A percentile compares a stretch with the other conserved stretches of the same genome.
Conservation (phyloP, 2,888 invertebrate genomes). For the Proisotoma minuta region DNA sequence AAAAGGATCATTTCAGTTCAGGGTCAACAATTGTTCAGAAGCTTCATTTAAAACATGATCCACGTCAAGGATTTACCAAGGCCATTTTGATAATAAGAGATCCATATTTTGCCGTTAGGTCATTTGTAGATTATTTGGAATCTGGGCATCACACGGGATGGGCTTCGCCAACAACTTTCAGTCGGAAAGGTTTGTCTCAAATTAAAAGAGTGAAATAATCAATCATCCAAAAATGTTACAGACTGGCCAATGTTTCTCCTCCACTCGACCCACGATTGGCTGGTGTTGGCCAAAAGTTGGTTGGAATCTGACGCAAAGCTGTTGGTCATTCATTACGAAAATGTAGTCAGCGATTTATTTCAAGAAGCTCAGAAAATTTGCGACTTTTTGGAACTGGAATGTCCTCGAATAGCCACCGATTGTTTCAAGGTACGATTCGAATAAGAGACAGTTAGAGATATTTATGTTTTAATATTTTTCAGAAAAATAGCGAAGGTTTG, state of each 20-base stretch:
- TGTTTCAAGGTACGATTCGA: slow-evolving; percentile 37
- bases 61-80: slow-evolving; percentile 35
- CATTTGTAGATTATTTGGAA: slow-evolving; percentile 50
- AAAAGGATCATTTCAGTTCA: slow-evolving; percentile 48
- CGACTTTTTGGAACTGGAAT: slow-evolving; percentile 32
- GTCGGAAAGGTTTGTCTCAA: slow-evolving; percentile 47
- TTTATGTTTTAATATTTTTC: slow-evolving; percentile 3
- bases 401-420: slow-evolving; percentile 21
- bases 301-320: slow-evolving; percentile 34
- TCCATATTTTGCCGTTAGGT: slow-evolving; percentile 50
- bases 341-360: slow-evolving; percentile 35
- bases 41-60: slow-evolving; percentile 46
- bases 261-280: slow-evolving; percentile 46
- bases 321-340: slow-evolving; percentile 47
- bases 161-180: slow-evolving; percentile 49
- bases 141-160: slow-evolving; percentile 50
- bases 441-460: neutral
- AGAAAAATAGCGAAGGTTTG: slow-evolving; percentile 35
- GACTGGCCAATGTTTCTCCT: slow-evolving; percentile 48
- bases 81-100: slow-evolving; percentile 49
- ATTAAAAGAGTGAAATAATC: neutral
- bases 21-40: slow-evolving; percentile 50
- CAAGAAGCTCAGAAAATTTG: slow-evolving; percentile 33
- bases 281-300: slow-evolving; percentile 47
- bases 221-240: slow-evolving; percentile 15